Evolutionary conservation across 1,140 invertebrate genomes (phyloP).

Genomic region (Procambarus clarkii): DNA sequence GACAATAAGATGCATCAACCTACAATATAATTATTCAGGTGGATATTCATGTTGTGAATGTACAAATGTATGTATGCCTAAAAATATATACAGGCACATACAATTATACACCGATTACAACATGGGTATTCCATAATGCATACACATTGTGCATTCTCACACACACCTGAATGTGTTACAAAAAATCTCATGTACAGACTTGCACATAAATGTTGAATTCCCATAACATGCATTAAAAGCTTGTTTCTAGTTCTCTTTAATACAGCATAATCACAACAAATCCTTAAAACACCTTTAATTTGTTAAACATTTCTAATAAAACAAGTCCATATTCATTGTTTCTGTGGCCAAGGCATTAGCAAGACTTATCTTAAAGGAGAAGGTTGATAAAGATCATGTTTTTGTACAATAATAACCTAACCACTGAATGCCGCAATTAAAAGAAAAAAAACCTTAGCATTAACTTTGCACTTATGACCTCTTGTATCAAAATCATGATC

Average conservation of each 20-base stretch:
- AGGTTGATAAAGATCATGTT: slow-evolving; percentile 39
- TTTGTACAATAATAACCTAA: slow-evolving; percentile 45
- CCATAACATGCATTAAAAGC: neutral
- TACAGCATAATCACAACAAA: slow-evolving; percentile 28
- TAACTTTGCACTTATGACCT: slow-evolving; percentile 49
- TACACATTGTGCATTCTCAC: neutral
- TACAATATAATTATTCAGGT: neutral
- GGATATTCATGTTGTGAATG: neutral
- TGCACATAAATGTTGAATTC: neutral
- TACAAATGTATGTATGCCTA: neutral
- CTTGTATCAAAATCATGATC: slow-evolving; percentile 59
- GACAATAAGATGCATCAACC: neutral
- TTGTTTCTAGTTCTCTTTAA: neutral
- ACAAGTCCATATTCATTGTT: slow-evolving; percentile 8
- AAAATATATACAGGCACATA: neutral
- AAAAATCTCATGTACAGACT: neutral
- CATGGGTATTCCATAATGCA: neutral
- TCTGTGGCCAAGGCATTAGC: slow-evolving; percentile 23
- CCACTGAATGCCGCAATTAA: slow-evolving; percentile 27
- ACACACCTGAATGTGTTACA: neutral
- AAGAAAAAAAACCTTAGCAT: slow-evolving; percentile 33
- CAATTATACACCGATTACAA: too few relatives aligned
- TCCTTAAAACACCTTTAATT: neutral
- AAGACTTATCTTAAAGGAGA: slow-evolving; percentile 26
- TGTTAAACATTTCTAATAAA: slow-evolving; percentile 17